Conservation (phyloP, 2,113 vertebrate species). For the Aleadryas rufinucha region DNA sequence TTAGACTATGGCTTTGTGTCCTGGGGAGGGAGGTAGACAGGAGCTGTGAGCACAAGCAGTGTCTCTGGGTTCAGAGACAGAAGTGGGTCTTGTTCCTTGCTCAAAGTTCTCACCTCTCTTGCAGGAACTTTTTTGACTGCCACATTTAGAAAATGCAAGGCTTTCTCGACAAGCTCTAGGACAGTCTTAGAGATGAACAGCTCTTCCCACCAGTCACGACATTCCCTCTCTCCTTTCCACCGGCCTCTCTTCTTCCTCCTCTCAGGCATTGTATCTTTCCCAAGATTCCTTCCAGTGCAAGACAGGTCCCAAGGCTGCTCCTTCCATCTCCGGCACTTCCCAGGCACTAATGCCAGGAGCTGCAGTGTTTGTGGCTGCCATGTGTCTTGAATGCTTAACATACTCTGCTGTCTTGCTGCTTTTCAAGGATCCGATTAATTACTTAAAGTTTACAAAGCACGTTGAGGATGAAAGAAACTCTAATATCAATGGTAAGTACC, state of each 20-base stretch:
- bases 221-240: not conserved
- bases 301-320: not conserved
- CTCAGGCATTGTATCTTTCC: not conserved
- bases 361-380: not conserved
- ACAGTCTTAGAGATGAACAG: not conserved
- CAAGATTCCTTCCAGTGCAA: not conserved
- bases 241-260: not conserved
- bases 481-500: not conserved
- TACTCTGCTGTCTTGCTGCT: not conserved
- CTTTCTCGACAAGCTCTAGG: not conserved
- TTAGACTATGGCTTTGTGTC: not conserved
- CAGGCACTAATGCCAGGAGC: not conserved
- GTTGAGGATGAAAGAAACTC: not conserved
- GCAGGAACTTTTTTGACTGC: not conserved
- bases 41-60: not conserved
- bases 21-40: not conserved
- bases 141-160: not conserved
- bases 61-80: not conserved
- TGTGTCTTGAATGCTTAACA: not conserved
- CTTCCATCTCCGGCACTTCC: not conserved
- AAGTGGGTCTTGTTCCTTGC: not conserved
- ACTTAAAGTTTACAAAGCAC: not conserved
- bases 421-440: not conserved
- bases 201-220: not conserved
- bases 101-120: not conserved